Conservation (phyloP, 2,888 invertebrate species). For the Archaeoteleia sp. region DNA sequence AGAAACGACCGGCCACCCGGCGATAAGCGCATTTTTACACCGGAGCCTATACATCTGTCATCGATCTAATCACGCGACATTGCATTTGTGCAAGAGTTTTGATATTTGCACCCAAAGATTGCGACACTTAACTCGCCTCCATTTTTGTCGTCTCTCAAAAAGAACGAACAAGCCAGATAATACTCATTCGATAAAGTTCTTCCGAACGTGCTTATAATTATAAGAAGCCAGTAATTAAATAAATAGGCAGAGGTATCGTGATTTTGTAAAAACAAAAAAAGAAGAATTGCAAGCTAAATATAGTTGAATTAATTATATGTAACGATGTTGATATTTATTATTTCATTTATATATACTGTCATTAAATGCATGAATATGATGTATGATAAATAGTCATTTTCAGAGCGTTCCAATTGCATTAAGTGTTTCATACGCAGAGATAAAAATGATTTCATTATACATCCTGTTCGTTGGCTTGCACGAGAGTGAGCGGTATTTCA, state of each 20-base stretch:
- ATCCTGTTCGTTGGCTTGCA: constrained; percentile 31
- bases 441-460: constrained; percentile 46
- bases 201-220: too few species aligned
- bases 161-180: too few species aligned
- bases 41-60: constrained; percentile 12
- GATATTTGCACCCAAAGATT: constrained; percentile 3
- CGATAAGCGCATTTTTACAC: constrained; percentile 33
- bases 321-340: too few species aligned
- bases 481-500: constrained; percentile 46
- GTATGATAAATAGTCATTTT: constrained; percentile 33
- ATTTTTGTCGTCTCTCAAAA: constrained; percentile 13
- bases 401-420: constrained; percentile 22
- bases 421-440: constrained; percentile 27
- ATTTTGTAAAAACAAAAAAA: too few species aligned
- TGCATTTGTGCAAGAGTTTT: constrained; percentile 3
- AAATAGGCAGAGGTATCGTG: too few species aligned
- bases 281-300: too few species aligned
- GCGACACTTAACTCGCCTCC: constrained; percentile 9
- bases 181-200: too few species aligned
- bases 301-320: too few species aligned
- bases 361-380: constrained; percentile 4
- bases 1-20: constrained; percentile 45
- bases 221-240: too few species aligned
- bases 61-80: constrained; percentile 13
- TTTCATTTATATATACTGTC: too few species aligned